Conservation (phyloP, 1,140 invertebrate species). For the Zaprionus camerounensis region DNA sequence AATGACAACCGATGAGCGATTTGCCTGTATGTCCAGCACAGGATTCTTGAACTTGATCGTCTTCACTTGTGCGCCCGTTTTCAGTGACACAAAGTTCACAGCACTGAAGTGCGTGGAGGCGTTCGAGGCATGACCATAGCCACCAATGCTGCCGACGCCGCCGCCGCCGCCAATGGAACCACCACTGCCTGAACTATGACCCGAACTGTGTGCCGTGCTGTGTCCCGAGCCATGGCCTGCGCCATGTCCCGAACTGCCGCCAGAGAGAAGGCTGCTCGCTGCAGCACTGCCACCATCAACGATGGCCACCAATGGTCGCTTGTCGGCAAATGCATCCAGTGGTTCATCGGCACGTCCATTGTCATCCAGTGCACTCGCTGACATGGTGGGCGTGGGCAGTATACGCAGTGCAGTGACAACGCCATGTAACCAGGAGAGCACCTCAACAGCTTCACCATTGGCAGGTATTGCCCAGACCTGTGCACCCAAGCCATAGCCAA, state of each 20-base stretch:
- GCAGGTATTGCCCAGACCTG: conserved; percentile 89
- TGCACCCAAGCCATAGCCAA: conserved; percentile 93
- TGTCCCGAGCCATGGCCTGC: no score
- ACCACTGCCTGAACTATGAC: not conserved
- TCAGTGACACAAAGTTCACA: conserved; percentile 95
- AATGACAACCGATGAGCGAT: conserved; percentile 92
- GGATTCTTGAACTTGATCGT: conserved; percentile 96
- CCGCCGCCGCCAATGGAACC: not conserved
- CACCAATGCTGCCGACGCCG: not conserved
- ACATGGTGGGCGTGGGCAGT: conserved; percentile 89
- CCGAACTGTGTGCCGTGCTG: not conserved
- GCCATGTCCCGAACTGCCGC: conserved; percentile 19
- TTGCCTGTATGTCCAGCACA: conserved; percentile 94
- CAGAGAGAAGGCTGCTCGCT: conserved; percentile 66
- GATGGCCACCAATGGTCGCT: conserved; percentile 94
- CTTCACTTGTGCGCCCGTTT: conserved; percentile 94
- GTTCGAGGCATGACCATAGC: conserved; percentile 2
- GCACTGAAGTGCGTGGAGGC: conserved; percentile 90
- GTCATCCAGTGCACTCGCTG: conserved; percentile 53
- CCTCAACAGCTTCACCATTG: conserved; percentile 95
- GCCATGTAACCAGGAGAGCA: conserved; percentile 95
- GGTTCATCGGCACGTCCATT: conserved; percentile 84
- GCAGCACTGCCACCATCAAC: conserved; percentile 89
- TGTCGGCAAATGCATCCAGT: conserved; percentile 88
- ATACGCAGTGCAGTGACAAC: conserved; percentile 92